These are phyloP conservation scores for Ectemnius cavifrons DNA, from an alignment of 2,888 invertebrate genomes.

Conservation along the genomic window DNA sequence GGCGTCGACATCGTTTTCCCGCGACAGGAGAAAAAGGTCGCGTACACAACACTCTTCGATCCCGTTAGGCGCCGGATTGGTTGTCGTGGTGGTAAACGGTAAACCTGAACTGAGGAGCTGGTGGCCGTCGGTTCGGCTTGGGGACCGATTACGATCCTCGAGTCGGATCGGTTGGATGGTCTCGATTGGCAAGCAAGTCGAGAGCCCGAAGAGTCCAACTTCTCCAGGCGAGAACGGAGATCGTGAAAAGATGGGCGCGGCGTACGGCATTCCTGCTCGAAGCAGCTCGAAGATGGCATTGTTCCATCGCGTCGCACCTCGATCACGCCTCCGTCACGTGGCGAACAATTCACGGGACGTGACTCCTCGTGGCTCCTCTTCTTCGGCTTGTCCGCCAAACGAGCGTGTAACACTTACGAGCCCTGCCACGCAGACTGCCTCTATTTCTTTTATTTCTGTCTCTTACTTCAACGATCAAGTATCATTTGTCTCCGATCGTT, in stretches of 20 bases:
- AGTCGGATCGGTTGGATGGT: conserved; percentile 8
- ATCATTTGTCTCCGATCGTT: too few species aligned
- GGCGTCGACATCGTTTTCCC: neutral
- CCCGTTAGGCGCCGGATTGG: conserved; percentile 49
- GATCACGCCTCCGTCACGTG: conserved; percentile 77
- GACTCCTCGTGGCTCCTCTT: conserved; percentile 67
- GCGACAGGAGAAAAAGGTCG: conserved; percentile 25
- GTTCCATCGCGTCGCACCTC: conserved; percentile 77
- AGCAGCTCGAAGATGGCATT: conserved; percentile 75
- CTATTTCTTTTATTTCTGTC: conserved; percentile 17
- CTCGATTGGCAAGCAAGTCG: conserved; percentile 28
- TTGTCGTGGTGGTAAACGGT: conserved; percentile 38
- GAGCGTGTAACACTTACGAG: conserved; percentile 36
- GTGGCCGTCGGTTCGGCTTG: conserved; percentile 25
- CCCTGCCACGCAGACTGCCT: conserved; percentile 31
- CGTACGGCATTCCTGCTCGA: conserved; percentile 76
- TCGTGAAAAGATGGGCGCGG: conserved; percentile 75
- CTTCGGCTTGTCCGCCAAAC: conserved; percentile 37
- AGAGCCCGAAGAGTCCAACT: conserved; percentile 6
- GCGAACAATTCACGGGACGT: conserved; percentile 77
- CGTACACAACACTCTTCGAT: conserved; percentile 25
- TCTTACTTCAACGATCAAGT: conserved; percentile 6
- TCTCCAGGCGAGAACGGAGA: conserved; percentile 31
- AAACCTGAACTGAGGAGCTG: conserved; percentile 28
- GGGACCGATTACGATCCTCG: conserved; percentile 4